Base-by-base conservation (phyloP, 2,888 invertebrate genomes). In the Apotomis betuletana region DNA sequence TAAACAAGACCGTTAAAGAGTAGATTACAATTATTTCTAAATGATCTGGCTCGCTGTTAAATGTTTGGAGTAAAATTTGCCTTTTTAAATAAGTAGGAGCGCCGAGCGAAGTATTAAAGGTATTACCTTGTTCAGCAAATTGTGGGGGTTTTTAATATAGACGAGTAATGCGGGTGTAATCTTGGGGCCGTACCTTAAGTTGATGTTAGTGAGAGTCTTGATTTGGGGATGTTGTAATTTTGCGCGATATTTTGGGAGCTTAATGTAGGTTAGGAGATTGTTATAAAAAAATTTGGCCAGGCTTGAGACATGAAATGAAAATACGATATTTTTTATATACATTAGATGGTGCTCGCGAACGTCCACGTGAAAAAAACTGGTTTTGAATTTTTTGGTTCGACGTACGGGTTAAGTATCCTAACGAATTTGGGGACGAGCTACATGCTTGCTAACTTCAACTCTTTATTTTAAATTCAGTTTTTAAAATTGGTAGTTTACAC, bases 61-160 rank as follows among this genome's bases (percentile, higher is more conserved):
- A 70, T 52, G 52, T 61, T 72, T 69, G 58, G 51, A 62, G 57
- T 49, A 67, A 67, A 69, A 73, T 67, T 65, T 65, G 59, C 61
- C 67, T 61, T 70, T 70, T 67, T 67, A 70, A 67, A 70, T 59
- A 70, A 71, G 54, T 54, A 70, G 46, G 55, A 44, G n/a, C 57
- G 70, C 49, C 54, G 52, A 58, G 54, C 70, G 52, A 69, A 68
- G 65, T 74, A 74, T 74, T 75, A 72, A 74, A 68, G 71, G 69
- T 74, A 75, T 75, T 74, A 74, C 67, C 71, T 74, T 72, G 71
- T 73, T 74, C 75, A 70, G 73, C 74, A 73, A 73, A 73, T 75
- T 75, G 69, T 75, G 71, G 52, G 69, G 74, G 57, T 75, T 72
- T 75, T 73, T 75, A 75, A 74, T 74, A 74, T 74, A 70, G 74